A percentile compares a stretch with the other conserved stretches of the same genome.
These are phyloP conservation scores for Rhinogobio ventralis DNA, from an alignment of 2,797 vertebrate genomes.

Conservation along the genomic window DNA sequence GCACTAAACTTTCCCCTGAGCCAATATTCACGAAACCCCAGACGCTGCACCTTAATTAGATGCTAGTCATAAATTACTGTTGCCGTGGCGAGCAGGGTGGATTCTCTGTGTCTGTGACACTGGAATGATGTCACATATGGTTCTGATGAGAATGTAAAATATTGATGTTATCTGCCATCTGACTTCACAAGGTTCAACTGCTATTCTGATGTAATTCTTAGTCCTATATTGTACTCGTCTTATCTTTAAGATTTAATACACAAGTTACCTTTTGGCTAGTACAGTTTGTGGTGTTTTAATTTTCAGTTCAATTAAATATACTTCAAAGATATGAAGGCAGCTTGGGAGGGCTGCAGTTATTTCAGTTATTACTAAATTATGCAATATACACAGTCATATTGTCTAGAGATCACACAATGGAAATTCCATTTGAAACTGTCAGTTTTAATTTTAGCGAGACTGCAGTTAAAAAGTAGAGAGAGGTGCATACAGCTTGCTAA, in stretches of 20 bases:
- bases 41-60: conserved; percentile 48
- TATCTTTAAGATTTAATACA: conserved; percentile 52
- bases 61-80: conserved; percentile 42
- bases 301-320: conserved; percentile 28
- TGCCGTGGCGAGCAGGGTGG: conserved; percentile 23
- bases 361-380: conserved; percentile 8
- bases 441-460: not conserved
- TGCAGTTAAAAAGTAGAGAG: not conserved
- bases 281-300: not conserved
- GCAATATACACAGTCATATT: not conserved
- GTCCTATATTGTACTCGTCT: conserved; percentile 27
- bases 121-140: conserved; percentile 52
- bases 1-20: conserved; percentile 12
- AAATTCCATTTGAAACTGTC: conserved; percentile 9
- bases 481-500: not conserved
- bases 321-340: conserved; percentile 10
- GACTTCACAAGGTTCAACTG: conserved; percentile 27
- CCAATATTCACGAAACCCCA: conserved; percentile 28
- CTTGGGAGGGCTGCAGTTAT: not conserved
- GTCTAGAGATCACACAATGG: not conserved
- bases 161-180: conserved; percentile 52
- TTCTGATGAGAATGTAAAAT: conserved; percentile 47
- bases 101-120: conserved; percentile 41
- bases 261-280: conserved; percentile 3
- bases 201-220: conserved; percentile 10